These are phyloP conservation scores for Periphyllus acericola DNA, from an alignment of 2,888 invertebrate species.

Conservation along the genomic window DNA sequence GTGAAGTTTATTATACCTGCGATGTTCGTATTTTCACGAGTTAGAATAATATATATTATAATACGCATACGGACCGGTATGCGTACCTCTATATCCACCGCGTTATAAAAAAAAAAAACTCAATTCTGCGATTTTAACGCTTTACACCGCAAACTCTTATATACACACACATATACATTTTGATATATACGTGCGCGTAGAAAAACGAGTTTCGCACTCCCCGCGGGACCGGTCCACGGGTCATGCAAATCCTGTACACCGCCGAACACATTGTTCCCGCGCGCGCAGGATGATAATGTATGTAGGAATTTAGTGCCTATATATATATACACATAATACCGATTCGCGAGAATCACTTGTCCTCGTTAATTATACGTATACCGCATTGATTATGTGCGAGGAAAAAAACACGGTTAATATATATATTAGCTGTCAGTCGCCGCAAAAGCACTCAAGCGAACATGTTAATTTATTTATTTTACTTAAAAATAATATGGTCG, in stretches of 20 bases:
- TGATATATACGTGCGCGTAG: too few relatives aligned
- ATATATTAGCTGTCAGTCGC: constrained; percentile 26
- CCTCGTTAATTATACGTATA: constrained; percentile 3
- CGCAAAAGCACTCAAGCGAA: constrained; percentile 31
- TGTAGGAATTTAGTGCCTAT: constrained; percentile 22
- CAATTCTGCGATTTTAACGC: too few relatives aligned
- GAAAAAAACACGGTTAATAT: neutral
- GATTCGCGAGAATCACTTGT: constrained; percentile 13
- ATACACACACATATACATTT: neutral
- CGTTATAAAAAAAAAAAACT: too few relatives aligned
- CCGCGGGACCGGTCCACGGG: constrained; percentile 17
- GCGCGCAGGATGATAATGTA: neutral
- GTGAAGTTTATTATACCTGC: too few relatives aligned
- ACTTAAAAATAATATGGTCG: constrained; percentile 6
- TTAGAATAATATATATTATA: too few relatives aligned
- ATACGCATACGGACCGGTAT: too few relatives aligned
- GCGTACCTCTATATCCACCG: too few relatives aligned
- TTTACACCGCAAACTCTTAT: too few relatives aligned
- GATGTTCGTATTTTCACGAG: too few relatives aligned
- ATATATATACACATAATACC: neutral
- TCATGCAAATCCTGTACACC: neutral
- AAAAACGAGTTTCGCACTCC: constrained; percentile 38
- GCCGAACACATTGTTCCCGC: constrained; percentile 9
- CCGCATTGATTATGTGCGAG: neutral
- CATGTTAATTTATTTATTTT: constrained; percentile 42